These are phyloP conservation scores for Bothrops alternatus DNA, from an alignment of 2,797 vertebrate species.

Conservation along the genomic window DNA sequence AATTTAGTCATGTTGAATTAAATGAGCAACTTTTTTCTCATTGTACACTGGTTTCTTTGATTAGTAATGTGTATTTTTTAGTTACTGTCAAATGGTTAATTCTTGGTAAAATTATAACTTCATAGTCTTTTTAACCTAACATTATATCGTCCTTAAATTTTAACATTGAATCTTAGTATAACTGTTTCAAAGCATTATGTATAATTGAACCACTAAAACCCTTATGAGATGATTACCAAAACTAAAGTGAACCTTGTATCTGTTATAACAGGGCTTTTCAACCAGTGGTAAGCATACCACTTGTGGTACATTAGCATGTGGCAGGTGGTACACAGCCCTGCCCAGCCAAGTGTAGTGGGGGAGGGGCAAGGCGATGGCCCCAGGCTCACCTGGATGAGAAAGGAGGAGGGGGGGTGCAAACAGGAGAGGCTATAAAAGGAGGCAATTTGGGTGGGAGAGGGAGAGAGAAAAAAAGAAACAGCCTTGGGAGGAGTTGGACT, in stretches of 20 bases:
- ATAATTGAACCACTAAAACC: not conserved
- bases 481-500: too few species aligned
- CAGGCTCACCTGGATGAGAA: too few species aligned
- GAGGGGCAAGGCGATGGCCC: too few species aligned
- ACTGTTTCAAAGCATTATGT: not conserved
- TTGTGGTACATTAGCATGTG: too few species aligned
- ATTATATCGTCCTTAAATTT: not conserved
- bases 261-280: not conserved
- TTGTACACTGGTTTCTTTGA: not conserved
- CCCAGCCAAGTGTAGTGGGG: too few species aligned
- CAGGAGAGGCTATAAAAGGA: too few species aligned
- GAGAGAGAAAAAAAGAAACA: too few species aligned
- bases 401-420: too few species aligned
- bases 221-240: not conserved
- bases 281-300: too few species aligned
- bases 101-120: not conserved
- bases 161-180: not conserved
- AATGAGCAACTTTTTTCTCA: not conserved
- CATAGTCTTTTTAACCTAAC: not conserved
- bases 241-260: not conserved
- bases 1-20: not conserved
- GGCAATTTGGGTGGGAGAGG: too few species aligned
- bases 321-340: too few species aligned
- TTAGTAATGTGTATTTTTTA: not conserved
- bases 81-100: not conserved